A percentile compares a stretch with the other conserved stretches of the same genome.
Conservation (phyloP, 2,888 invertebrate species). For the Teleogryllus oceanicus region DNA sequence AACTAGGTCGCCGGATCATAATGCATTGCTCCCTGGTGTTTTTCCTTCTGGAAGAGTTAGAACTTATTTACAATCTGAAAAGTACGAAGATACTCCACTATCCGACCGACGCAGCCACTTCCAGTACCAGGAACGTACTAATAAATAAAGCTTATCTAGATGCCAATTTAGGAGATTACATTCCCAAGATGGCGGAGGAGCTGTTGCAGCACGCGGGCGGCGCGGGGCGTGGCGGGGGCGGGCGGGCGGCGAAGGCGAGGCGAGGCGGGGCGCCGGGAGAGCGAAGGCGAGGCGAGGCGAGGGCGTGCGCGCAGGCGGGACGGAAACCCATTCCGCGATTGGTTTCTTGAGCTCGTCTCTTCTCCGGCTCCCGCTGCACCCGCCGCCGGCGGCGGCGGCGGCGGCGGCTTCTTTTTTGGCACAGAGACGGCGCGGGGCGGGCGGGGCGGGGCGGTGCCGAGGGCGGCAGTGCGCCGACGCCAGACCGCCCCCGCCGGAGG, state of each 20-base stretch:
- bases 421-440: background rate
- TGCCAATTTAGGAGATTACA: constrained; percentile 36
- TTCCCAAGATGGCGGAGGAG: constrained; percentile 35
- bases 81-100: constrained; percentile 9
- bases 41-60: constrained; percentile 3
- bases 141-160: constrained; percentile 30
- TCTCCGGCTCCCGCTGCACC: background rate
- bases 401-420: constrained; percentile 4
- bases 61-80: constrained; percentile 18
- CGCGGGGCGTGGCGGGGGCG: too few species aligned
- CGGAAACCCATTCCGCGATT: constrained; percentile 34
- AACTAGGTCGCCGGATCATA: background rate
- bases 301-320: constrained; percentile 18
- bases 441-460: background rate
- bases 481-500: constrained; percentile 22
- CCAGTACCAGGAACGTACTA: constrained; percentile 20
- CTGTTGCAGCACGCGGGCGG: background rate
- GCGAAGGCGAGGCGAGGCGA: background rate
- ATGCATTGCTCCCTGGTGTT: background rate
- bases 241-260: too few species aligned
- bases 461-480: constrained; percentile 19
- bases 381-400: background rate
- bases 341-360: constrained; percentile 30
- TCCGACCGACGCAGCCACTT: constrained; percentile 18
- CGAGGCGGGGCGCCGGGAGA: too few species aligned